Evolutionary conservation across 2,113 vertebrate species (phyloP), one percentile per base, ranked within the genome.

Genomic region (Emydura subglobosa): DNA sequence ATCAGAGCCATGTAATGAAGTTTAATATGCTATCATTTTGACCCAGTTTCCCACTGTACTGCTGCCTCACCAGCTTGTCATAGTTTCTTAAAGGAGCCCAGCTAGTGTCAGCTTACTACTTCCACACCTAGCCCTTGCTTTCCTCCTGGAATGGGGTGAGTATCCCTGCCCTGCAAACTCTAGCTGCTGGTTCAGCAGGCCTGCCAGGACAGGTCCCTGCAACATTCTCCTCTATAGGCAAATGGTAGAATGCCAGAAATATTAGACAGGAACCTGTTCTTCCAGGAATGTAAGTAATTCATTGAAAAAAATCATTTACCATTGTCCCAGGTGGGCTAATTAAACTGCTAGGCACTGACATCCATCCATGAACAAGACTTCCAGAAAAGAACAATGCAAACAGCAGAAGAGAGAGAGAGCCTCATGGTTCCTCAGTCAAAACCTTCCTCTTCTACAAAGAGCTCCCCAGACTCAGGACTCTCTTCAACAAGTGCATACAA

Each of bases 231-330:
- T 96, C 96, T 94, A 90, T 97, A 94, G 91, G 97, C 95, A 95
- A 94, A 97, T 96, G 97, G 96, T 95, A 96, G 96, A 89, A 96
- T 96, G 97, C 96, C 95, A 96, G 96, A 97, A 96, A 94, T 97
- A 94, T 97, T 96, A 98, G 97, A 97, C 97, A 98, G 96, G 98
- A 98, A 98, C 98, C 98, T 98, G 98, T 98, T 98, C 98, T 98
- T 98, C 98, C 97, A 91, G 98, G 98, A 98, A 98, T 98, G 97
- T 96, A 96, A 96, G 97, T 95, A 97, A 98, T 97, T 97, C 97
- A 98, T 98, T 97, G 96, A 96, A 98, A 97, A 96, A 97, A 97
- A 97, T 96, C 97, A 98, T 98, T 98, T 98, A 97, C 96, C 98
- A 91, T 94, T 96, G 91, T 97, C 95, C 93, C 91, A 97, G 89